These are phyloP conservation scores for Ptilorrhoa leucosticta DNA, from an alignment of 2,113 vertebrate genomes.

Conservation along the genomic window DNA sequence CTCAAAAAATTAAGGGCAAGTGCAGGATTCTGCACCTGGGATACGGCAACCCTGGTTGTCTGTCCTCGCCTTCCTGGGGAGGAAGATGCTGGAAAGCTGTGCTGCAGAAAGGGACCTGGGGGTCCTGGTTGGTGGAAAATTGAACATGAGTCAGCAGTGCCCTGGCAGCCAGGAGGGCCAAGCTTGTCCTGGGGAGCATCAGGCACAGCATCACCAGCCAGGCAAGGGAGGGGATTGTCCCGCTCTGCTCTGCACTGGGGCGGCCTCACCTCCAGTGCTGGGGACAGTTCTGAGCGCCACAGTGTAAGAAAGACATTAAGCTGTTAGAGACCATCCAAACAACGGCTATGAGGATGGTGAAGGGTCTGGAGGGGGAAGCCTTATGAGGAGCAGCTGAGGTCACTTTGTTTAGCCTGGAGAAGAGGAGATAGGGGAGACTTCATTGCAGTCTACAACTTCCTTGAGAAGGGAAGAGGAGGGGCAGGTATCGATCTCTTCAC, in stretches of 20 bases:
- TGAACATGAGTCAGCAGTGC: neutral
- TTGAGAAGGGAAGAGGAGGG: neutral
- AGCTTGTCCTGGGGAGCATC: rapidly evolving
- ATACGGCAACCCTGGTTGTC: neutral
- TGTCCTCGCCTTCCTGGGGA: too few relatives aligned
- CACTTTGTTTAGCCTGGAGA: neutral
- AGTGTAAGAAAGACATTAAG: neutral
- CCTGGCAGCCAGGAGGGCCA: neutral
- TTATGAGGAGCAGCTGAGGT: neutral
- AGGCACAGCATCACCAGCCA: rapidly evolving
- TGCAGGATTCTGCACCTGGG: neutral
- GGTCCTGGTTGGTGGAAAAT: rapidly evolving
- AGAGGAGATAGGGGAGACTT: neutral
- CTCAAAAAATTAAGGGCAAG: neutral
- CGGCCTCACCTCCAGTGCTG: rapidly evolving
- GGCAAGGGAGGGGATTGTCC: neutral
- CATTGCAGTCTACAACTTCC: neutral
- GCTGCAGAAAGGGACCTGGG: neutral
- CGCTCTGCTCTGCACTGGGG: rapidly evolving
- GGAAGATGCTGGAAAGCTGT: neutral
- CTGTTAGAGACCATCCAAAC: rapidly evolving
- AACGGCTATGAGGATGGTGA: neutral
- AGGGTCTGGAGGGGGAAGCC: neutral
- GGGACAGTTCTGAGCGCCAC: too few relatives aligned
- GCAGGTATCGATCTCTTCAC: neutral